Base-by-base conservation (phyloP, 2,888 invertebrate genomes). In the Nebria brevicollis region DNA sequence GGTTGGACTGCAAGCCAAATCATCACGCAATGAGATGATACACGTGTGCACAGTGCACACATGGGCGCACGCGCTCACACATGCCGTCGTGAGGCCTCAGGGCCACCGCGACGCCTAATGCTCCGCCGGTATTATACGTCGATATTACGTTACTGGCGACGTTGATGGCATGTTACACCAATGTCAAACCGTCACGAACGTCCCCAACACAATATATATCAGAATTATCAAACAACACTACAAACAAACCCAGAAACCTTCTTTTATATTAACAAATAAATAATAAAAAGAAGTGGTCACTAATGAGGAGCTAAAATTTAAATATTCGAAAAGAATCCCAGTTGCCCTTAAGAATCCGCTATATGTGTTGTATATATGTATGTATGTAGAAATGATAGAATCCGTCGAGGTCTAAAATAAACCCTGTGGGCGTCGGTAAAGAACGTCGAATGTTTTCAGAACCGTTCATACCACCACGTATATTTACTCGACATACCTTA, bases 111-210 rank as follows among this genome's bases (percentile, higher is more conserved):
- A 76, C 42, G 66, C 68, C 76, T 66, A 41, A 26, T 34, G 68
- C 76, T 66, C 76, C 43, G 76, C 42, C 68, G 76, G 76, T 68
- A 20, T 20, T 20, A 20, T 20, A 54, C 54, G 54, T 54, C 54
- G 54, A 54, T 54, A 54, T 54, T 54, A 7, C 8, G 54, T 54
- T 54, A 6, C 54, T 5, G 7, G 8, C 54, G 54, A 54, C 54
- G 54, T 54, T 54, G 54, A 54, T 54, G 54, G 54, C 54, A 54
- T 54, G 54, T 54, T 54, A 8, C 2, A 13, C 8, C 1, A 5
- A 54, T 54, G 54, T 6, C 54, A 54, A 54, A 13, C 13, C 54
- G 54, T 11, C 54, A 54, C 54, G 54, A 54, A 54, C 13, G 13
- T 8, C 34, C 54, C 54, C 54, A 54, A 54, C 20, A 54, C 13